Evolutionary conservation across 2,113 vertebrate species (phyloP).

Genomic region (Nematolebias whitei): DNA sequence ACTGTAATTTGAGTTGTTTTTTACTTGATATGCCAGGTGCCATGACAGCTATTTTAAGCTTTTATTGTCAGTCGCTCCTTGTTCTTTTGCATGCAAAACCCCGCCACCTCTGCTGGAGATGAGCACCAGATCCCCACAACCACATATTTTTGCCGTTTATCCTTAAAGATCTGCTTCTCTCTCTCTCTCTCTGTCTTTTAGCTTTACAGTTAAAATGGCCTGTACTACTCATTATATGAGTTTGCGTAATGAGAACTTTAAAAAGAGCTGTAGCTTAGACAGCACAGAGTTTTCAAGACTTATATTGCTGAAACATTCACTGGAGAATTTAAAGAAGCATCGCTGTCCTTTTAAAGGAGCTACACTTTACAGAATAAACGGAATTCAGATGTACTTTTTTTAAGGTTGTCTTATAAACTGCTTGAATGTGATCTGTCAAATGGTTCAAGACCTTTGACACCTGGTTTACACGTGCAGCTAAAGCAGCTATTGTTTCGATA

Average conservation of each 20-base stretch:
- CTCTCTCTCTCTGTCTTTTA: conserved; percentile 23
- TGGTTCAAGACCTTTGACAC: conserved; percentile 15
- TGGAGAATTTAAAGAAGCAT: conserved; percentile 4
- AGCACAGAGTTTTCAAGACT: conserved; percentile 17
- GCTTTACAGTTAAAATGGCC: conserved; percentile 5
- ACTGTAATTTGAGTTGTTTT: conserved; percentile 45
- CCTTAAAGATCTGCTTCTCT: conserved; percentile 26
- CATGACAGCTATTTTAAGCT: conserved; percentile 26
- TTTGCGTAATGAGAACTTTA: conserved; percentile 13
- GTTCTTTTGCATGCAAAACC: conserved; percentile 7
- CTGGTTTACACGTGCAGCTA: conserved; percentile 45
- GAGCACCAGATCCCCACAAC: too few species aligned
- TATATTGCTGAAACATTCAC: conserved; percentile 17
- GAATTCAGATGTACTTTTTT: conserved; percentile 14
- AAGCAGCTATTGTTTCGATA: conserved; percentile 23
- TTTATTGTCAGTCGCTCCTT: conserved; percentile 20
- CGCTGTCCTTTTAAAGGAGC: conserved; percentile 1
- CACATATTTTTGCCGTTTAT: conserved; percentile 30
- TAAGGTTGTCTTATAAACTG: conserved; percentile 30
- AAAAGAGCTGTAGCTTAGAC: conserved; percentile 40
- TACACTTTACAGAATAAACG: conserved; percentile 7
- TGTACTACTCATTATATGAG: conserved; percentile 1
- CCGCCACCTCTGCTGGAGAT: too few species aligned
- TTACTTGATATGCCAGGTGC: conserved; percentile 31
- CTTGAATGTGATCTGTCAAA: conserved; percentile 28